These are phyloP conservation scores for Gortyna flavago DNA, from an alignment of 2,888 invertebrate genomes.

Conservation along the genomic window DNA sequence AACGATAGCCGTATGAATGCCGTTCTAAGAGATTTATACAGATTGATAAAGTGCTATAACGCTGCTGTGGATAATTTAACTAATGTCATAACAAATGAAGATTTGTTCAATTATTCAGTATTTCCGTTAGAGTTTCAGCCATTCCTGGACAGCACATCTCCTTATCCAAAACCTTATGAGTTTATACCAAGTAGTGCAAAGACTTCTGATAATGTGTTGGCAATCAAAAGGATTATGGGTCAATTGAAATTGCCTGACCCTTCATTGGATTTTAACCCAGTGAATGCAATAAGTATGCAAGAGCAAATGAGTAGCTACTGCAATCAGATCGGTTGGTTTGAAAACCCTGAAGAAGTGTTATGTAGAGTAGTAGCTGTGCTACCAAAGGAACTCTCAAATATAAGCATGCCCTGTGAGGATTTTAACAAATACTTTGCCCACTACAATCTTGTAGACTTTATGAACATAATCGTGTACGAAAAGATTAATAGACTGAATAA, in stretches of 20 bases:
- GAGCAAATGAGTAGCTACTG: conserved; percentile 87
- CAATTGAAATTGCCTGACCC: conserved; percentile 89
- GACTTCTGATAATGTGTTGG: conserved; percentile 84
- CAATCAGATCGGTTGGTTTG: conserved; percentile 86
- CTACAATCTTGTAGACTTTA: conserved; percentile 88
- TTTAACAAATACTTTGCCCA: conserved; percentile 82
- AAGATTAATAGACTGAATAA: conserved; percentile 87
- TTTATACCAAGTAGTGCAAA: conserved; percentile 92
- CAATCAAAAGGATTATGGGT: conserved; percentile 88
- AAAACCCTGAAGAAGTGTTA: conserved; percentile 85
- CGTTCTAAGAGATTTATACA: conserved; percentile 89
- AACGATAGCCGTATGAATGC: conserved; percentile 80
- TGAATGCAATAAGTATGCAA: conserved; percentile 83
- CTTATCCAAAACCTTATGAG: conserved; percentile 91
- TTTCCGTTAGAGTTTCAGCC: conserved; percentile 92
- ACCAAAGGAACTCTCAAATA: conserved; percentile 81
- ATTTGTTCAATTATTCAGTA: conserved; percentile 90
- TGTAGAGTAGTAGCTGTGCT: conserved; percentile 87
- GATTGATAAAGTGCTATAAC: conserved; percentile 92
- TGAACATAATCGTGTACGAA: conserved; percentile 89
- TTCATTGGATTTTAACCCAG: conserved; percentile 83
- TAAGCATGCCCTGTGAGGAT: conserved; percentile 79
- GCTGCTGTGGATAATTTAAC: conserved; percentile 91
- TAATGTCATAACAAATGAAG: conserved; percentile 90
- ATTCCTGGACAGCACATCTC: conserved; percentile 86